These are phyloP conservation scores for Phenganax marumi DNA, from an alignment of 92 coral and sea anemone genomes.

Conservation along the genomic window DNA sequence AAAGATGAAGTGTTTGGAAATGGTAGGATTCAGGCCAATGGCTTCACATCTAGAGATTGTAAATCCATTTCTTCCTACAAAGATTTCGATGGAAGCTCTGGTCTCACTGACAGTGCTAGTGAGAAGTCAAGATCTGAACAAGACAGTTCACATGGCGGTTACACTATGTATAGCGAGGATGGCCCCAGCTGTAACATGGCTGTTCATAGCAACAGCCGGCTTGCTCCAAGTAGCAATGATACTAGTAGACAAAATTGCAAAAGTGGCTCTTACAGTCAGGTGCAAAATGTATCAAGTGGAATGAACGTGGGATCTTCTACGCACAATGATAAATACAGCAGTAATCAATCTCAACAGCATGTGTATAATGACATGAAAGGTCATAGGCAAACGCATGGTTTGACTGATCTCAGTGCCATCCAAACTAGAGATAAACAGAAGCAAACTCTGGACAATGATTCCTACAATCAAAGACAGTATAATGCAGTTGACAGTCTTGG, in stretches of 20 bases:
- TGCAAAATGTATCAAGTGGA: neutral
- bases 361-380: too few species aligned
- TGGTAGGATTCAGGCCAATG: neutral
- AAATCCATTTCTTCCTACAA: neutral
- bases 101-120: too few species aligned
- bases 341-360: too few species aligned
- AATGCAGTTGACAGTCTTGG: neutral
- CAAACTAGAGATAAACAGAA: neutral
- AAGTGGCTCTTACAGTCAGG: neutral
- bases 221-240: neutral
- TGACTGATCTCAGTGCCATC: too few species aligned
- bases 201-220: neutral
- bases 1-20: neutral
- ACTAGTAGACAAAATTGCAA: neutral
- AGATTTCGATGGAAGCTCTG: neutral
- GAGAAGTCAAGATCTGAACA: neutral
- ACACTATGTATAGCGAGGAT: neutral
- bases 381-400: too few species aligned
- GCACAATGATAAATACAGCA: neutral
- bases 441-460: neutral
- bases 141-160: neutral
- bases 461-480: slow-evolving; percentile 1
- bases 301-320: neutral
- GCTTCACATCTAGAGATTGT: neutral
- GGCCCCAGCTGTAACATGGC: too few species aligned